Percentiles rank a stretch among this genome's conserved stretches.
Conservation (phyloP, 2,888 invertebrate species). For the Autographa pulchrina region DNA sequence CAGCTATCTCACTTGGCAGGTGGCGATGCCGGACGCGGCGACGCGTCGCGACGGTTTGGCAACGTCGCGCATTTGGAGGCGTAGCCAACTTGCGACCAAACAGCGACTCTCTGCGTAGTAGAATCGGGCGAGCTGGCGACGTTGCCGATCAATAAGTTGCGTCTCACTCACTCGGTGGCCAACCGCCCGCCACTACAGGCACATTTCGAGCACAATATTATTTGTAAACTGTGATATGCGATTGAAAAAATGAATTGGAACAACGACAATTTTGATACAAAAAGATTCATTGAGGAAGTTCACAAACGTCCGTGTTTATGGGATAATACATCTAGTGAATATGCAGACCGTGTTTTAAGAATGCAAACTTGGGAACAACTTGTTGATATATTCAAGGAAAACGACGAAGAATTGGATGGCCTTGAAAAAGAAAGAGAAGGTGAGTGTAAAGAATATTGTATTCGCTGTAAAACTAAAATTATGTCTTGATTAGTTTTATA, state of each 20-base stretch:
- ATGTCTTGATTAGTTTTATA: too few relatives aligned
- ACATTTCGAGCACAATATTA: neutral
- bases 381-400: neutral
- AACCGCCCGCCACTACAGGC: neutral
- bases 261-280: neutral
- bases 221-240: neutral
- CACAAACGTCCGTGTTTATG: neutral
- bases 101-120: too few relatives aligned
- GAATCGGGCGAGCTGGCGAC: neutral
- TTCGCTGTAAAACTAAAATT: too few relatives aligned
- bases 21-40: neutral
- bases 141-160: neutral
- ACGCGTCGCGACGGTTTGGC: slow-evolving; percentile 2
- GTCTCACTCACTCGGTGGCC: neutral
- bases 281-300: neutral
- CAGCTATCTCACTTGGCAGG: too few relatives aligned
- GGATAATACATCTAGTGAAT: neutral
- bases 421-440: neutral
- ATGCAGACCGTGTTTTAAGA: neutral
- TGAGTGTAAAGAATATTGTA: neutral
- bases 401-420: neutral
- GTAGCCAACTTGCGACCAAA: neutral
- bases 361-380: neutral
- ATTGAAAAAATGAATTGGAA: neutral
- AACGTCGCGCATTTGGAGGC: neutral